Evolutionary conservation across 1,140 invertebrate species (phyloP), one percentile per base, ranked within the genome.

Genomic region (Ruditapes philippinarum): DNA sequence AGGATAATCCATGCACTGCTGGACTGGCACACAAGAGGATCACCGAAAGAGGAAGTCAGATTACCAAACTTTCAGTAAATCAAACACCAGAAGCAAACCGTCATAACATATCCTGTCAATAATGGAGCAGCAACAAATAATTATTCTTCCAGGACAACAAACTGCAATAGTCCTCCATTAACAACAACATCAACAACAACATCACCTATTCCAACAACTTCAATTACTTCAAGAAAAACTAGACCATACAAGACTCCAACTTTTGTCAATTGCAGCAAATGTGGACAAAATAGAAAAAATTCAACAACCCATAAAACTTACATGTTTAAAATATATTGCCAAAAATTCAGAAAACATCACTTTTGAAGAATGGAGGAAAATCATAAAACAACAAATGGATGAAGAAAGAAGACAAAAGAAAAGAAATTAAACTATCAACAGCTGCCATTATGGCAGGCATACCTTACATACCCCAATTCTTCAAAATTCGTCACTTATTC

Each of bases 241-340:
- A 60, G 79, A 62, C 17, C 31, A 12, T 81, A 81, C 57, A 81
- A 33, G n/a, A 62, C 79, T n/a, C 79, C 79, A 9, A 9, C 25
- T 38, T 81, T 4, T 40, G 25, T 81, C n/a, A 81, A 81, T 62
- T 81, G 79, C 57, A 62, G 79, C 40, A 81, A 60, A 81, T 81
- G 79, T 62, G 57, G 79, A 62, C 28, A 38, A 7, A 81, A 81
- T 62, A 7, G 51, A 40, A 81, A 81, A 62, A 51, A 81, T 40
- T 81, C 36, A 17, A 25, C 17, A 14, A 81, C 51, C 9, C 51
- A 81, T 40, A 57, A 81, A 62, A 40, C 54, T 3, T 81, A n/a
- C 79, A 81, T 62, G 25, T 81, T 81, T 4, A 60, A 62, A 28
- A 62, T 81, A 33, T 81, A 9, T 42, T 81, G 76, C 22, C n/a